Conservation (phyloP, 2,888 invertebrate genomes). For the Tinea semifulvella region DNA sequence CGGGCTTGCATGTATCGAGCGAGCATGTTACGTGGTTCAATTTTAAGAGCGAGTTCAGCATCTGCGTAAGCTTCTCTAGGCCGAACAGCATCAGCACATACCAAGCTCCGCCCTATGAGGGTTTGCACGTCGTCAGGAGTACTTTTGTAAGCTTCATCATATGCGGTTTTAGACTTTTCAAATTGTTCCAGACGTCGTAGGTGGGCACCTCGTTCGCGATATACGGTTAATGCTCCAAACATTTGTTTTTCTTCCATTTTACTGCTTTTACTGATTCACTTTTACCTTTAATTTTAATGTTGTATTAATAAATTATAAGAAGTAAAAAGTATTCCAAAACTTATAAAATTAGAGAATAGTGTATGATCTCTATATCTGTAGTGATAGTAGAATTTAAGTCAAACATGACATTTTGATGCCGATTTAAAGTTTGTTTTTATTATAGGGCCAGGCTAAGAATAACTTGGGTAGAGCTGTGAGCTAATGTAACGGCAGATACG, state of each 20-base stretch:
- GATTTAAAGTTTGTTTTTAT: no score
- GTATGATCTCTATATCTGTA: no score
- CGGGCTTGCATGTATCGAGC: constrained; percentile 55
- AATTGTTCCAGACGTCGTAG: constrained; percentile 53
- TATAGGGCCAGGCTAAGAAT: no score
- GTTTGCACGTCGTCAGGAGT: constrained; percentile 43
- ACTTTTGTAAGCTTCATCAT: constrained; percentile 46
- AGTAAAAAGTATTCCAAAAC: no score
- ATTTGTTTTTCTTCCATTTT: constrained; percentile 51
- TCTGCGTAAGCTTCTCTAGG: constrained; percentile 50
- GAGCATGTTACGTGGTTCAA: constrained; percentile 49
- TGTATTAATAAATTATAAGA: no score
- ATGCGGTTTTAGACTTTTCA: constrained; percentile 49
- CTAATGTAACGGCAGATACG: no score
- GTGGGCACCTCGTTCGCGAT: constrained; percentile 51
- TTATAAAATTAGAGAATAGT: no score
- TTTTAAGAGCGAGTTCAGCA: constrained; percentile 49
- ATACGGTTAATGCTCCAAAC: constrained; percentile 49
- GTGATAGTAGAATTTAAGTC: no score
- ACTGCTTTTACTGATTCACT: no score
- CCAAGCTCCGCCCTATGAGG: constrained; percentile 50
- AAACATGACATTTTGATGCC: no score
- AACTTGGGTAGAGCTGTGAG: no score
- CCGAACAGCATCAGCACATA: constrained; percentile 50
- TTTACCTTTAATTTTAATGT: no score